Base-by-base conservation (phyloP, 2,888 invertebrate species). In the Cyclophora punctaria region DNA sequence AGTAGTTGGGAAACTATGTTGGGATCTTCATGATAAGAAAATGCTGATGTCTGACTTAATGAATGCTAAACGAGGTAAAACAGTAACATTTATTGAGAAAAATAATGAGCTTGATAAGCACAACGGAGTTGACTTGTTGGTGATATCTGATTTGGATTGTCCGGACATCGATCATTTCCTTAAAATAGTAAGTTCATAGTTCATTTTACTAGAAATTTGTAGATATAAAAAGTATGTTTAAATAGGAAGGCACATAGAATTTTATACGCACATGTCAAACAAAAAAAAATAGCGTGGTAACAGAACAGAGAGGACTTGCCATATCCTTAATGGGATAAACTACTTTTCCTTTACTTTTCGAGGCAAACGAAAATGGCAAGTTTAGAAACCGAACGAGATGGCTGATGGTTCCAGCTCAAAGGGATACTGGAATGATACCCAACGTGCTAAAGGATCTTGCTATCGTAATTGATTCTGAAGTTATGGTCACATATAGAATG, bases 381-480 rank as follows among this genome's bases (percentile, higher is more conserved):
- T 73, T 78, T 51, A 55, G 55, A 6, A 73, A 64, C 48, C 72
- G 75, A 3, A 69, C 73, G 50, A 71, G 80, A 51, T 84, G 83
- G 83, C 49, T 83, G 0, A 48, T 83, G 33, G 52, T 83, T 35
- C 62, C 60, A 40, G 60, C 61, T 49, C 34, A 48, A 5, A 46
- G 41, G 52, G 56, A 46, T 53, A 59, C 2, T 55, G 45, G 7
- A 37, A 52, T 34, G 48, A 41, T 6, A 37, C 51, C 61, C 20
- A 3, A 45, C n/a, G 56, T 69, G 56, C 47, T 78, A 34, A 35
- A 56, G 2, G 47, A 66, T 34, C 43, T 73, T 3, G 52, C 56
- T n/a, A 63, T 83, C 50, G 57, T 72, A 2, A 51, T 71, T n/a
- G 75, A 83, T 63, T 74, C 83, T 3, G 76, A 83, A 54, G 69